Evolutionary conservation across 2,888 invertebrate species (phyloP), one percentile per base, ranked within the genome.

Genomic region (Polydesmus complanatus): DNA sequence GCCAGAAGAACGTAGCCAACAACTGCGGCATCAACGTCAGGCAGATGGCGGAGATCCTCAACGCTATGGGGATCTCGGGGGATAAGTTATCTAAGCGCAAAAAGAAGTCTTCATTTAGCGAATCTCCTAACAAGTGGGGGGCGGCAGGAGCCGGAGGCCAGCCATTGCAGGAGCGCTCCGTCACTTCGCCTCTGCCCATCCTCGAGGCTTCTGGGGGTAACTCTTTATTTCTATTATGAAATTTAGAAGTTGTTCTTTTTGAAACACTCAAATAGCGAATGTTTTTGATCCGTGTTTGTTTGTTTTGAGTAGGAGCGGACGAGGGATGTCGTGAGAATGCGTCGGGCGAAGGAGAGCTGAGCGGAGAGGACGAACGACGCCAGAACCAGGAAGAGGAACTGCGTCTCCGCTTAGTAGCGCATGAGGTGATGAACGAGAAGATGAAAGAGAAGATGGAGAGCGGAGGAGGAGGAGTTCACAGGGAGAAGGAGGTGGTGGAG

Each of bases 21-120:
- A 97, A 95, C 76, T 98, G 98, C 77, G 97, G 98, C 70, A 93
- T 96, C 75, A 91, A 98, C 78, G 91, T 93, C 61, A 92, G 94
- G 76, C 84, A 86, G 76, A 88, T 98, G 91, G 96, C 94, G 2
- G 88, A 90, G 73, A 87, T 95, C 68, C 81, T 97, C 68, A 85
- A 83, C 72, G 84, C 85, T 72, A 85, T 97, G 78, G 95, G 95
- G 72, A 87, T 97, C 72, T 86, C 89, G 59, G 88, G 90, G 5
- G 85, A 86, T 70, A 91, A 90, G 75, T 84, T 88, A 75, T 83
- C 83, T 68, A 82, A 63, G 18, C 62, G 68, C 50, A 73, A 72
- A 67, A 73, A 73, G 65, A 74, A 75, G 71, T 67, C 70, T 22
- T 71, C 73, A 58, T 69, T 73, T 55, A 71, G 70, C 66, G 72